A percentile compares a stretch with the other conserved stretches of the same genome.
These are phyloP conservation scores for Caiman crocodilus DNA, from an alignment of 2,797 vertebrate species.

Conservation along the genomic window DNA sequence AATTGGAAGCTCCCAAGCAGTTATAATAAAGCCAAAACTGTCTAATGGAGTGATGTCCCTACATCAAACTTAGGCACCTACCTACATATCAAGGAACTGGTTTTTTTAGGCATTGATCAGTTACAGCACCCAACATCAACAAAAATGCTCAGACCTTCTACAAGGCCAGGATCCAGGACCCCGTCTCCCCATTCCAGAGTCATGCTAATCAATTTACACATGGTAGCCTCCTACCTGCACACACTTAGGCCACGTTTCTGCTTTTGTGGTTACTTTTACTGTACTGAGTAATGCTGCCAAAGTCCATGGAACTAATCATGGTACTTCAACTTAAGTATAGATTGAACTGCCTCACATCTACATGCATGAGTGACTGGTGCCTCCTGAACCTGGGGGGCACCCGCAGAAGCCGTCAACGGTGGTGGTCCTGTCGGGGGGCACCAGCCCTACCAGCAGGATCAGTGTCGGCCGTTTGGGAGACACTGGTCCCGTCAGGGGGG, in stretches of 20 bases:
- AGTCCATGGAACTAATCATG: too few species aligned
- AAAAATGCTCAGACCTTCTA: neutral
- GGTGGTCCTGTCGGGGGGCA: too few species aligned
- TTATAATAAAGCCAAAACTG: neutral
- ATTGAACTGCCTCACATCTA: too few species aligned
- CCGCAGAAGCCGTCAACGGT: too few species aligned
- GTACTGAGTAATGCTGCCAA: neutral
- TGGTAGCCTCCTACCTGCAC: neutral
- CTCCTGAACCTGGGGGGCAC: too few species aligned
- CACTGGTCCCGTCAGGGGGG: too few species aligned
- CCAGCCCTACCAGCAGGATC: too few species aligned
- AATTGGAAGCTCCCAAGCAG: neutral
- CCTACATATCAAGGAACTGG: neutral
- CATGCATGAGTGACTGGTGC: too few species aligned
- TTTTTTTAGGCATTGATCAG: neutral
- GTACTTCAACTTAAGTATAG: fast-evolving
- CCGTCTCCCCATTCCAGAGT: neutral
- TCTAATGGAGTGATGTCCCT: neutral
- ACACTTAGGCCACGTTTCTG: neutral
- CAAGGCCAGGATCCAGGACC: neutral
- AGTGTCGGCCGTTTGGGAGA: too few species aligned
- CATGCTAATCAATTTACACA: neutral
- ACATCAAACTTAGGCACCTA: neutral
- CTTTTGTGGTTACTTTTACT: neutral
- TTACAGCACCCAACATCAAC: neutral